Evolutionary conservation across 2,797 vertebrate genomes (phyloP).

Genomic region (Thamnophis elegans): DNA sequence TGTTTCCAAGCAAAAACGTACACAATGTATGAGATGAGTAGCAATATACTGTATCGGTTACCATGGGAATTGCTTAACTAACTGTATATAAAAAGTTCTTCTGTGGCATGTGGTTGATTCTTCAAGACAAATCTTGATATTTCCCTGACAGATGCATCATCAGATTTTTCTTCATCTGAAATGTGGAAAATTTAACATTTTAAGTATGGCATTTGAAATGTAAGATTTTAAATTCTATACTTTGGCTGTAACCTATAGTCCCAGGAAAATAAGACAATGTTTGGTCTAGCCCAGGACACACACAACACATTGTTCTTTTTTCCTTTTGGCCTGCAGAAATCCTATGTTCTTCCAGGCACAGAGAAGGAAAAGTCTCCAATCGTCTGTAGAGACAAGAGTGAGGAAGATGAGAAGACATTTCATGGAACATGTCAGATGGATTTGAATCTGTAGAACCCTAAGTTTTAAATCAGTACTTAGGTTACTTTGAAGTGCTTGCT

Average conservation of each 20-base stretch:
- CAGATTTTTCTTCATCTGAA: not conserved
- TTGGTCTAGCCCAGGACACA: not conserved
- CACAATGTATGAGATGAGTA: slow-evolving; percentile 19
- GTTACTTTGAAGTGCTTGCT: not conserved
- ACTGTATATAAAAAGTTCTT: slow-evolving; percentile 54
- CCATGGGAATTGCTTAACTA: slow-evolving; percentile 69
- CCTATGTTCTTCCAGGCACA: not conserved
- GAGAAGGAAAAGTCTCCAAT: not conserved
- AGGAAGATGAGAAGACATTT: not conserved
- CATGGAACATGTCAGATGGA: not conserved
- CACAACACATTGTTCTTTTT: not conserved
- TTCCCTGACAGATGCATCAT: not conserved
- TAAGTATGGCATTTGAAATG: not conserved
- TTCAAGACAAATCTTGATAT: not conserved
- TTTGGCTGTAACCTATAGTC: not conserved
- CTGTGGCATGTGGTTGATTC: slow-evolving; percentile 47
- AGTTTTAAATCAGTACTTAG: not conserved
- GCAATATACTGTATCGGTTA: slow-evolving; percentile 42
- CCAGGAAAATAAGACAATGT: not conserved
- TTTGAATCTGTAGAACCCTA: not conserved
- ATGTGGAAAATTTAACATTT: slow-evolving; percentile 25
- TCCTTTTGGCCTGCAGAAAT: not conserved
- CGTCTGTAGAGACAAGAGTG: not conserved
- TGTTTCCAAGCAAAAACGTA: slow-evolving; percentile 42
- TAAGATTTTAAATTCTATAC: not conserved